These are phyloP conservation scores for Synchiropus splendidus DNA, from an alignment of 2,113 vertebrate genomes.

Conservation along the genomic window DNA sequence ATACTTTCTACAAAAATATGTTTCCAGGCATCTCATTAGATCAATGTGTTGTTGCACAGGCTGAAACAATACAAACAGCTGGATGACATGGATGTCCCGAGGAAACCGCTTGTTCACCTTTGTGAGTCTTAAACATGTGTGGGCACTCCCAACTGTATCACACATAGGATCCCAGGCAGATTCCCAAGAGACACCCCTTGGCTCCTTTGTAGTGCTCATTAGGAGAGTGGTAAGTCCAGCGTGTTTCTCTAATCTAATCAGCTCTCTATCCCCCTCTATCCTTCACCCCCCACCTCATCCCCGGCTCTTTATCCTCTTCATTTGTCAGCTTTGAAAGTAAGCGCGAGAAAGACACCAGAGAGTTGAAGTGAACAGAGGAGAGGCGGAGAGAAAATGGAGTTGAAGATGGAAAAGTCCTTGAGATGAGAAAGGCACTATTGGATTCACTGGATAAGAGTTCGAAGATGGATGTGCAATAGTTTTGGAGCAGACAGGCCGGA, in stretches of 20 bases:
- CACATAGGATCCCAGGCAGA: conserved; percentile 18
- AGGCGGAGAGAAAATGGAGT: conserved; percentile 6
- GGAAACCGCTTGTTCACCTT: conserved; percentile 42
- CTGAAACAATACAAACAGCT: too few species aligned
- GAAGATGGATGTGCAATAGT: too few species aligned
- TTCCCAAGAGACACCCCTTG: conserved; percentile 35
- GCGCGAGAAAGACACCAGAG: conserved; percentile 24
- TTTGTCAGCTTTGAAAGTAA: conserved; percentile 48
- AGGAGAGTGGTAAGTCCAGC: conserved; percentile 57
- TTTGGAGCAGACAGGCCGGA: too few species aligned
- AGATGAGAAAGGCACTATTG: conserved; percentile 31
- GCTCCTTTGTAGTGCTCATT: conserved; percentile 64
- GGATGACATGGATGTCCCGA: conserved; percentile 23
- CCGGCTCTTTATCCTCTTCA: conserved; percentile 44
- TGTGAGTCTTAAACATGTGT: conserved; percentile 11
- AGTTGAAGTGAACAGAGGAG: conserved; percentile 10
- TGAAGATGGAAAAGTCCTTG: conserved; percentile 43
- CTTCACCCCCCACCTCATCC: conserved; percentile 1
- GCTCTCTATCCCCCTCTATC: conserved; percentile 24
- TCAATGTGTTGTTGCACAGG: too few species aligned
- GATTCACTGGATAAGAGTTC: conserved; percentile 9
- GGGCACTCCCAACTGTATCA: conserved; percentile 16
- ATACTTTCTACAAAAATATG: conserved; percentile 2
- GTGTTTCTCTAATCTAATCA: conserved; percentile 64
- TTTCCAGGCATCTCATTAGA: too few species aligned